Percentiles rank a stretch among this genome's conserved stretches.
Evolutionary conservation across 35 echinoderm and acorn worm species (phyloP).

Genomic region (Stichopus chloronotus): DNA sequence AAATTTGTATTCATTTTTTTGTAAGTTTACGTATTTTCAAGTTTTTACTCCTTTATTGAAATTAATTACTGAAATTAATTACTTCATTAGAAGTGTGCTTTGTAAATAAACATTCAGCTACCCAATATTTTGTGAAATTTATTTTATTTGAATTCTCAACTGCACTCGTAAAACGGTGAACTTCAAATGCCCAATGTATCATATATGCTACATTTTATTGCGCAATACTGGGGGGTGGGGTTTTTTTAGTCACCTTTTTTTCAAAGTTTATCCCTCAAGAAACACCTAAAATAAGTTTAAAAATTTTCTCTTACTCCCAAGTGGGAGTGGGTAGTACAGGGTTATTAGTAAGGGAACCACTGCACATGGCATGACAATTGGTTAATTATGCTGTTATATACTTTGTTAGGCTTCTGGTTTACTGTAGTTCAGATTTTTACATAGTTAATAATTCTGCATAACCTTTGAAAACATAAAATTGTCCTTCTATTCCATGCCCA

Average conservation of each 20-base stretch:
- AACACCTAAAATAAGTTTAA: no score
- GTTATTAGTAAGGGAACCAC: neutral
- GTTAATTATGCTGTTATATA: constrained; percentile 6
- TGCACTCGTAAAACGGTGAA: neutral
- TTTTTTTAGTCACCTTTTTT: neutral
- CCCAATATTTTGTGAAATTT: neutral
- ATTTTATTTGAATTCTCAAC: neutral
- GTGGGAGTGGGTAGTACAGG: no score
- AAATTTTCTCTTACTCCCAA: no score
- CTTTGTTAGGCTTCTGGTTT: neutral
- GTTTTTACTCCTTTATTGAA: neutral
- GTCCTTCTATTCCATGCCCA: constrained; percentile 8
- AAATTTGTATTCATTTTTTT: neutral
- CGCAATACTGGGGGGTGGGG: constrained; percentile 34
- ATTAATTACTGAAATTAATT: neutral
- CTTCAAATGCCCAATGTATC: constrained; percentile 38
- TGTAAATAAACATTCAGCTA: constrained; percentile 12
- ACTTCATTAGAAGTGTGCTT: constrained; percentile 3
- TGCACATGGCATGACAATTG: neutral
- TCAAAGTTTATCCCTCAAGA: no score
- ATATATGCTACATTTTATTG: constrained; percentile 36
- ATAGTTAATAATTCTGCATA: neutral
- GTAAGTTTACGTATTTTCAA: no score
- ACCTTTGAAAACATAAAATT: neutral
- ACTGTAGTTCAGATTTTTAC: neutral